These are phyloP conservation scores for Anableps anableps DNA, from an alignment of 2,797 vertebrate species.

Conservation along the genomic window DNA sequence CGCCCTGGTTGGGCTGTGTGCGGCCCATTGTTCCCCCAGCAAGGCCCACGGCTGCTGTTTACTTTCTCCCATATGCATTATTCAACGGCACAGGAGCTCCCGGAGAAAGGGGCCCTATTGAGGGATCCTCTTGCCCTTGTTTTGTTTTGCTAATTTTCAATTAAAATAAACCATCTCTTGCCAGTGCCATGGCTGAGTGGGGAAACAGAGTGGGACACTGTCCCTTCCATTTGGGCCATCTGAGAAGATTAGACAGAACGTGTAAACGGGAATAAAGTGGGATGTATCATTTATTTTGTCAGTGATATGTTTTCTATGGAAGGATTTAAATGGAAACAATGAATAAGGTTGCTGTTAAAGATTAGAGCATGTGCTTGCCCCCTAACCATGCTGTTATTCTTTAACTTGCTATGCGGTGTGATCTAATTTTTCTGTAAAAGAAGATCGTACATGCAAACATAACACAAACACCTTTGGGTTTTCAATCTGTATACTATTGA, in stretches of 20 bases:
- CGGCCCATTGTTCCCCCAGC: conserved; percentile 94
- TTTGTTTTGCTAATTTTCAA: conserved; percentile 92
- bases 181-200: conserved; percentile 83
- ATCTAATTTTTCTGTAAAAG: conserved; percentile 55
- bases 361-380: conserved; percentile 59
- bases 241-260: conserved; percentile 79
- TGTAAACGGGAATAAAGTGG: conserved; percentile 80
- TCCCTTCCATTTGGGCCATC: conserved; percentile 74
- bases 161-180: conserved; percentile 88
- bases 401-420: conserved; percentile 42
- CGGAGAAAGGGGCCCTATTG: conserved; percentile 97
- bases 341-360: conserved; percentile 61
- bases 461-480: conserved; percentile 46
- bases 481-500: conserved; percentile 43
- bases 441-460: conserved; percentile 19
- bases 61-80: conserved; percentile 99
- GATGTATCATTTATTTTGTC: conserved; percentile 79
- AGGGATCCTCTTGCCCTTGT: conserved; percentile 89
- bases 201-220: conserved; percentile 73
- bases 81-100: conserved; percentile 99
- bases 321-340: conserved; percentile 72
- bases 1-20: conserved; percentile 94
- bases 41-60: conserved; percentile 99
- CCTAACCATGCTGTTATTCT: conserved; percentile 40
- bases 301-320: conserved; percentile 76